phyloP scores from a whole-genome alignment of 2,113 vertebrate species.

The Epinephelus cyanopodus region DNA sequence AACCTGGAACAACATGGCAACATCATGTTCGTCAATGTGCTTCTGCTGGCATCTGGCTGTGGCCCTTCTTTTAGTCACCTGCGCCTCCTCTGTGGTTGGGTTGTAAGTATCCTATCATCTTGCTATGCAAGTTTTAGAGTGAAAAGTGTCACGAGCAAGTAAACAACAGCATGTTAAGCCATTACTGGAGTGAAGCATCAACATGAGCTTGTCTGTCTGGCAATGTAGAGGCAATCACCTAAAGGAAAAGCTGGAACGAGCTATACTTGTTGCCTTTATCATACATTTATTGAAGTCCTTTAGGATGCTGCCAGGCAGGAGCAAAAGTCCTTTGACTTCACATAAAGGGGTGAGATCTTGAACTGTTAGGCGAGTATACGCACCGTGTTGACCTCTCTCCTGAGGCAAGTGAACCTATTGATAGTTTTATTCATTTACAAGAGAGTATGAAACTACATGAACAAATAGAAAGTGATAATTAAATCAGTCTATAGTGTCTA shows the following conservation, averaged over 20 bases:
- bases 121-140: neutral
- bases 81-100: slow-evolving; percentile 80
- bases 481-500: neutral
- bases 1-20: slow-evolving; percentile 85
- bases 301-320: neutral
- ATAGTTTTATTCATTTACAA: neutral
- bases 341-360: neutral
- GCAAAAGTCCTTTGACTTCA: neutral
- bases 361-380: neutral
- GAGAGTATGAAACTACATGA: neutral
- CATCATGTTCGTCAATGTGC: slow-evolving; percentile 96
- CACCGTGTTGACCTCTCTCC: neutral
- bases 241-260: neutral
- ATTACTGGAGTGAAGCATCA: neutral
- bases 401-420: neutral
- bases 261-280: neutral
- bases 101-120: slow-evolving; percentile 81
- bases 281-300: neutral
- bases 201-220: neutral
- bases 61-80: slow-evolving; percentile 78
- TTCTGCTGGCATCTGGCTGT: slow-evolving; percentile 95
- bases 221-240: neutral
- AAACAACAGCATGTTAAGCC: neutral
- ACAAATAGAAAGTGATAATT: neutral
- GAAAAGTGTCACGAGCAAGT: neutral